phyloP scores from a whole-genome alignment of 1,140 invertebrate genomes.

The Meloidogyne hapla region DNA sequence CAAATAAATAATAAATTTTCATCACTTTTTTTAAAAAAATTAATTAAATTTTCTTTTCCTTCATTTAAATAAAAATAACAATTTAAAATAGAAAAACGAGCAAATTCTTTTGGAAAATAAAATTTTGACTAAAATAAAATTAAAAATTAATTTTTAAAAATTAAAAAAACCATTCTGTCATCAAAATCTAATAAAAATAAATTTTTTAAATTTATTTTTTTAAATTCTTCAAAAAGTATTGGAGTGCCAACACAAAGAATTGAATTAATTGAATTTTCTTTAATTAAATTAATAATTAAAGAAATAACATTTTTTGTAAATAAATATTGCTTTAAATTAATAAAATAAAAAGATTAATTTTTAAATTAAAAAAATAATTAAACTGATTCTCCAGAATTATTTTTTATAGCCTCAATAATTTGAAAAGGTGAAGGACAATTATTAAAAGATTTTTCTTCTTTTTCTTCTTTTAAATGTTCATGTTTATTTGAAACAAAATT shows the following conservation, averaged over 20 bases:
- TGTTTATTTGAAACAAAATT: slow-evolving; percentile 1
- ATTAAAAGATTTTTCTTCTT: not conserved
- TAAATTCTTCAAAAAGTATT: slow-evolving; percentile 28
- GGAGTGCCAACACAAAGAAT: slow-evolving; percentile 36
- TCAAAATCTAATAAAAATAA: slow-evolving; percentile 32
- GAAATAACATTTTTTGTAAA: slow-evolving; percentile 15
- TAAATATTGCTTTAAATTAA: slow-evolving; percentile 23
- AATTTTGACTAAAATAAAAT: slow-evolving; percentile 34
- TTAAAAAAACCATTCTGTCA: slow-evolving; percentile 33
- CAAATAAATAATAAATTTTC: slow-evolving; percentile 24
- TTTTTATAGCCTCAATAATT: slow-evolving; percentile 14
- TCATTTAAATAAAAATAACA: slow-evolving; percentile 29
- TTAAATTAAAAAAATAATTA: no score
- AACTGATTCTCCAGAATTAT: slow-evolving; percentile 22
- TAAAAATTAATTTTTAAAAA: not conserved
- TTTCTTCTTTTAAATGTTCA: not conserved
- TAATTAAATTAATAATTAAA: slow-evolving; percentile 2
- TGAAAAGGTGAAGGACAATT: slow-evolving; percentile 10
- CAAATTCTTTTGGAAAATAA: slow-evolving; percentile 31
- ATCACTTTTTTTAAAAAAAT: slow-evolving; percentile 22
- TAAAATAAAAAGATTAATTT: no score
- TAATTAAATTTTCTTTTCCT: slow-evolving; percentile 12
- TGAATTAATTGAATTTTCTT: slow-evolving; percentile 24
- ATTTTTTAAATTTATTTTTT: not conserved
- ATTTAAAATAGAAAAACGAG: slow-evolving; percentile 37